These are phyloP conservation scores for Apantesis nais DNA, from an alignment of 2,888 invertebrate species.

Conservation along the genomic window DNA sequence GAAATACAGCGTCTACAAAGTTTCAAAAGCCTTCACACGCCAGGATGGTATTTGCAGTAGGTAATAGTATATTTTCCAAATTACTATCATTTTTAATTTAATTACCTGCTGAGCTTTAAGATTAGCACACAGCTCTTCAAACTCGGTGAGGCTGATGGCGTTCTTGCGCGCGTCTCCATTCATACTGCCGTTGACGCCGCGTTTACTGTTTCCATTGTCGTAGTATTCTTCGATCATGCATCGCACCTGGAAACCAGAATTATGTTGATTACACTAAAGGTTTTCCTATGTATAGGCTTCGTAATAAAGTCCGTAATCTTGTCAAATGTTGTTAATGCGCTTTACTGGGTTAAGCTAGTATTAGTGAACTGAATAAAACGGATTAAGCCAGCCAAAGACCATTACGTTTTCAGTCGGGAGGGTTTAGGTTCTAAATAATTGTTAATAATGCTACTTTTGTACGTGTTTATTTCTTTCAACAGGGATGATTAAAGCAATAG, in stretches of 20 bases:
- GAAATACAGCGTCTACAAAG: no score
- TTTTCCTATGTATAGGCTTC: neutral
- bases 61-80: no score
- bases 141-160: slow-evolving; percentile 94
- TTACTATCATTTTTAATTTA: no score
- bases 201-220: slow-evolving; percentile 72
- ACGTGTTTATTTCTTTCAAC: neutral
- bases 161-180: slow-evolving; percentile 89
- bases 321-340: neutral
- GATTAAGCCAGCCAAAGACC: neutral
- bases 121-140: slow-evolving; percentile 94
- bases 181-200: slow-evolving; percentile 79
- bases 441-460: neutral
- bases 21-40: no score
- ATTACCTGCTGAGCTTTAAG: slow-evolving; percentile 93
- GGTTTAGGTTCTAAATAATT: neutral
- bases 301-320: neutral
- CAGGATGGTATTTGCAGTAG: no score
- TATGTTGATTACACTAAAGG: neutral
- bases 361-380: neutral
- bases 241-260: slow-evolving; percentile 83
- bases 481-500: neutral
- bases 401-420: neutral
- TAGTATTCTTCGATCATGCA: slow-evolving; percentile 95
- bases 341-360: neutral